These are phyloP conservation scores for Crepidodera aurea DNA, from an alignment of 2,888 invertebrate species.

Conservation along the genomic window DNA sequence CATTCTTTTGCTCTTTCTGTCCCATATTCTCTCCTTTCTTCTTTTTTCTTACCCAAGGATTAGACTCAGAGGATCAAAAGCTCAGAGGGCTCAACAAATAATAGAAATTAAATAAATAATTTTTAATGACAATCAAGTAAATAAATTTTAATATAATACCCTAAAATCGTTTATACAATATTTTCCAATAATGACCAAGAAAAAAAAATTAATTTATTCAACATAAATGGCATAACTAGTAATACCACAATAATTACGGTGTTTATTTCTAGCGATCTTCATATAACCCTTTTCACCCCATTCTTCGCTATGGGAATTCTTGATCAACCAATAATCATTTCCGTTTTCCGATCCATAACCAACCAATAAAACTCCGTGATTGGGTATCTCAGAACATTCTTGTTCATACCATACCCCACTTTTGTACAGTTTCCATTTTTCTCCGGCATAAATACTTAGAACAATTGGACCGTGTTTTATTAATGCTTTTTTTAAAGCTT, in stretches of 20 bases:
- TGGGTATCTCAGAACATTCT: conserved; percentile 24
- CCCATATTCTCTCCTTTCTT: background rate
- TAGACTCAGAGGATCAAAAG: too few species aligned
- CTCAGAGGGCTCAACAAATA: too few species aligned
- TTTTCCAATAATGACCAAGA: too few species aligned
- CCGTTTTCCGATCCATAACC: conserved; percentile 34
- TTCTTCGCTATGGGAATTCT: conserved; percentile 67
- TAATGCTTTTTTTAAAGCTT: conserved; percentile 23
- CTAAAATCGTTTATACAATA: too few species aligned
- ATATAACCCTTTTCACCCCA: conserved; percentile 40
- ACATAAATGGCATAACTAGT: conserved; percentile 14
- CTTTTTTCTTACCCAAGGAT: too few species aligned
- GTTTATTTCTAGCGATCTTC: conserved; percentile 33
- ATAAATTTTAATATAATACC: too few species aligned
- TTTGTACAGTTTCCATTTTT: conserved; percentile 33
- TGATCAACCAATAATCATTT: conserved; percentile 65
- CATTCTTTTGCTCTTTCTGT: background rate
- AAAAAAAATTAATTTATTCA: conserved; percentile 13
- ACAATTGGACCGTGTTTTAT: conserved; percentile 24
- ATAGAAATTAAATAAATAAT: too few species aligned
- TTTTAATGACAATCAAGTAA: too few species aligned
- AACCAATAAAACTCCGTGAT: conserved; percentile 31
- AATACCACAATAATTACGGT: conserved; percentile 28
- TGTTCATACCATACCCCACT: conserved; percentile 35
- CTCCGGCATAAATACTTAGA: conserved; percentile 26